A percentile compares a stretch with the other conserved stretches of the same genome.
phyloP scores from a whole-genome alignment of 2,113 vertebrate genomes.

The Sinocyclocheilus anshuiensis region DNA sequence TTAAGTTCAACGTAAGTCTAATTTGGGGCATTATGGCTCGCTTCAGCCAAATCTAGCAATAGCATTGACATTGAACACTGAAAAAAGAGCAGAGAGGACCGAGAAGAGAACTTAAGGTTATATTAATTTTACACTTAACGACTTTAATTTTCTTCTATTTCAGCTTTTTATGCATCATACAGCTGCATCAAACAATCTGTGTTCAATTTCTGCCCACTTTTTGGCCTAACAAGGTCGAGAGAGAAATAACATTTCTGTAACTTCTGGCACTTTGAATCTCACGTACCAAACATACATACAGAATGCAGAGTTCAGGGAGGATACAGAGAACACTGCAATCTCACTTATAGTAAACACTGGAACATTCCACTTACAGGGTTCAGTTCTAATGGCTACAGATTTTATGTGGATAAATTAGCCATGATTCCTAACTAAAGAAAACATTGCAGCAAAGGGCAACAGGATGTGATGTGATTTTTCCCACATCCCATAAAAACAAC shows the following conservation, averaged over 20 bases:
- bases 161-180: not conserved
- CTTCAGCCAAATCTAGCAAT: not conserved
- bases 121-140: not conserved
- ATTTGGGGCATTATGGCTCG: not conserved
- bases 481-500: not conserved
- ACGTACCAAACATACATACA: not conserved
- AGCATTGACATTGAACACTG: not conserved
- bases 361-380: constrained; percentile 12
- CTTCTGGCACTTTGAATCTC: not conserved
- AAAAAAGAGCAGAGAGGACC: not conserved
- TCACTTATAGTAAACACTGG: not conserved
- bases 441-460: constrained; percentile 11
- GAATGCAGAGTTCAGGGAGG: not conserved
- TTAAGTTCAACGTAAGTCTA: not conserved
- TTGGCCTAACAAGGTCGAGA: not conserved
- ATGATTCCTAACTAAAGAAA: constrained; percentile 23
- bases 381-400: constrained; percentile 7
- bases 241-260: not conserved
- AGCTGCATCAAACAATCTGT: not conserved
- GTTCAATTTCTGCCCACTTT: not conserved
- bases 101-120: not conserved
- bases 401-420: not conserved
- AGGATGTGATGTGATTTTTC: constrained; percentile 22
- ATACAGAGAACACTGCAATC: not conserved
- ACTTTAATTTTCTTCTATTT: not conserved